Evolutionary conservation across 2,888 invertebrate genomes (phyloP), one percentile per base, ranked within the genome.

Genomic region (Dicycla oo): DNA sequence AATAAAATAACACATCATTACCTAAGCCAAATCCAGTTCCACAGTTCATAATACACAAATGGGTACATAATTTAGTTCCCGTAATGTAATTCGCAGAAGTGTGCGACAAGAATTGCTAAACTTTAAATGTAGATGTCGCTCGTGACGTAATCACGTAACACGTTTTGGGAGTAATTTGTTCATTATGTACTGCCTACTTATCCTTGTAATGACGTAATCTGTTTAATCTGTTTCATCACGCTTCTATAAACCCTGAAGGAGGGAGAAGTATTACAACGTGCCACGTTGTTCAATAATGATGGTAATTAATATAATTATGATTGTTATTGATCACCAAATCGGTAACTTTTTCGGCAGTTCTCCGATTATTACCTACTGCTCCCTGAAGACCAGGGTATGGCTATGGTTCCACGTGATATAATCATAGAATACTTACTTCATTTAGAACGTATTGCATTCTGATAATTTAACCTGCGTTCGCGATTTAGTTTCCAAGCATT

Each of bases 111-210:
- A 69, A 71, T 75, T 58, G 45, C 68, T 65, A 62, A 79, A 75
- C 68, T 80, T 80, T 75, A 54, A 71, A 75, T 62, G 57, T 75
- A 68, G 56, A 66, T 65, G 65, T 65, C 68, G 51, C 65, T 45
- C 13, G 15, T 66, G 71, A 69, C n/a, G 65, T 75, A 69, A 67
- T 69, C 80, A 38, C 51, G 51, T 56, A 67, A 66, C 80, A 38
- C 51, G 51, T 56, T 70, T 61, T 26, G 23, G 61, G 15, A 7
- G 26, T 73, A 40, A 65, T 70, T 34, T 62, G 56, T 78, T 43
- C 26, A 45, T 47, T 66, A 67, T 53, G 47, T 67, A 43, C 65
- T 49, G n/a, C 26, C 30, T 43, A 43, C 43, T 61, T 66, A 53
- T 23, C 26, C 47, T 54, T 23, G 47, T 54, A 60, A 74, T 54